Conservation (phyloP, 2,113 vertebrate genomes). For the Tachycineta bicolor region DNA sequence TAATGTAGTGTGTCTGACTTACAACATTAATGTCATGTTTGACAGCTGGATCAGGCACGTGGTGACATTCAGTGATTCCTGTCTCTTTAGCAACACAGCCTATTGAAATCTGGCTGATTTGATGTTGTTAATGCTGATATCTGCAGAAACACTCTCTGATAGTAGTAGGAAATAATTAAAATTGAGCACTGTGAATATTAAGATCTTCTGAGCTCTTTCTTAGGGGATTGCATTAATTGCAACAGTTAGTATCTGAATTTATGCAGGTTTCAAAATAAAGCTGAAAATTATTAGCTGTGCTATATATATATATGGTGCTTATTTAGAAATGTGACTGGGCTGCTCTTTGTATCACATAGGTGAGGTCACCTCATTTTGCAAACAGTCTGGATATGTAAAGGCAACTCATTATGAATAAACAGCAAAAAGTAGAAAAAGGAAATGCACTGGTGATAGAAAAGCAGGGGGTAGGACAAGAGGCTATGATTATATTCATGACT, state of each 20-base stretch:
- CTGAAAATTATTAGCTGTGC: background rate
- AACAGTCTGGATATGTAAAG: background rate
- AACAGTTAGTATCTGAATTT: background rate
- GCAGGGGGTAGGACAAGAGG: rapidly evolving
- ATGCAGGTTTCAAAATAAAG: background rate
- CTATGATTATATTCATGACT: background rate
- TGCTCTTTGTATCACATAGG: background rate
- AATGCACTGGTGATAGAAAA: background rate
- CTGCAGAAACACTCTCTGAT: background rate
- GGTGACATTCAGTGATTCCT: background rate
- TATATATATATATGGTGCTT: background rate
- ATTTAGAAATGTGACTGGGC: background rate
- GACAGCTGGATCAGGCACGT: background rate
- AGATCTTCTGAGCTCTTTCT: background rate
- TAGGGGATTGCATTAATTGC: background rate
- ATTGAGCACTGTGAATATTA: background rate
- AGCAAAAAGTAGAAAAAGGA: background rate
- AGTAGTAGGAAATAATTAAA: background rate
- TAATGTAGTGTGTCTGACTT: background rate
- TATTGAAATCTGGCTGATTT: background rate
- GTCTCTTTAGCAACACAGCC: background rate
- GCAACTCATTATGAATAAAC: background rate
- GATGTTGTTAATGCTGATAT: background rate
- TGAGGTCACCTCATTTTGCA: background rate
- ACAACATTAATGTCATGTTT: background rate